Percentiles rank a stretch among this genome's conserved stretches.
phyloP scores from a whole-genome alignment of 2,113 vertebrate species.

The Monopterus albus region DNA sequence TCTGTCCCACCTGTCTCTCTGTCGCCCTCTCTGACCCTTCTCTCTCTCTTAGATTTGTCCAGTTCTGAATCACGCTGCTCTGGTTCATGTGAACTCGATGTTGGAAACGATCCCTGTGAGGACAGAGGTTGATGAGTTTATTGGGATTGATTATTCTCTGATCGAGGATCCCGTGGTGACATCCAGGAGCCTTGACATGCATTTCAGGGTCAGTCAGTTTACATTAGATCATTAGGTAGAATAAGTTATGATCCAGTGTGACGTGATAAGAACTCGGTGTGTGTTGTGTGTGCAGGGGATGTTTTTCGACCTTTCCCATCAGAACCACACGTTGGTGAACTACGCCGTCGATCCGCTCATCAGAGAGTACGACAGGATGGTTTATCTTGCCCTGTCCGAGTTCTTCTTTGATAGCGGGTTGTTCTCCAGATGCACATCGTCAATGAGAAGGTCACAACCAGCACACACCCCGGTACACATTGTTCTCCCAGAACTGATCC shows the following conservation, averaged over 20 bases:
- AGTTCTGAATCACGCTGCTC: conserved; percentile 86
- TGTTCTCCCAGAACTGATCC: background rate
- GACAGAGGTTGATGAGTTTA: conserved; percentile 84
- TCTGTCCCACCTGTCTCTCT: background rate
- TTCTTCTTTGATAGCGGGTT: conserved; percentile 95
- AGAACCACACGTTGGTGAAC: conserved; percentile 83
- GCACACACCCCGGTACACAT: background rate
- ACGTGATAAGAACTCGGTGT: accelerated
- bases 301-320: conserved; percentile 85
- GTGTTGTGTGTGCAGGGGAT: conserved; percentile 83
- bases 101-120: conserved; percentile 93
- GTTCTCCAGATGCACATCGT: conserved; percentile 84
- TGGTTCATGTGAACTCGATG: conserved; percentile 89
- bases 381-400: conserved; percentile 92
- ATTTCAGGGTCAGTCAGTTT: conserved; percentile 88
- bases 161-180: conserved; percentile 86
- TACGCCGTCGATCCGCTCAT: conserved; percentile 84
- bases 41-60: conserved; percentile 89
- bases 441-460: conserved; percentile 84
- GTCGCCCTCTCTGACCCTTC: too few relatives aligned
- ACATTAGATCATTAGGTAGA: too few relatives aligned
- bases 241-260: background rate
- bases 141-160: conserved; percentile 96
- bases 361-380: conserved; percentile 90
- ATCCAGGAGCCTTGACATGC: conserved; percentile 85